Evolutionary conservation across 2,888 invertebrate species (phyloP).

Genomic region (Steromphala cineraria): DNA sequence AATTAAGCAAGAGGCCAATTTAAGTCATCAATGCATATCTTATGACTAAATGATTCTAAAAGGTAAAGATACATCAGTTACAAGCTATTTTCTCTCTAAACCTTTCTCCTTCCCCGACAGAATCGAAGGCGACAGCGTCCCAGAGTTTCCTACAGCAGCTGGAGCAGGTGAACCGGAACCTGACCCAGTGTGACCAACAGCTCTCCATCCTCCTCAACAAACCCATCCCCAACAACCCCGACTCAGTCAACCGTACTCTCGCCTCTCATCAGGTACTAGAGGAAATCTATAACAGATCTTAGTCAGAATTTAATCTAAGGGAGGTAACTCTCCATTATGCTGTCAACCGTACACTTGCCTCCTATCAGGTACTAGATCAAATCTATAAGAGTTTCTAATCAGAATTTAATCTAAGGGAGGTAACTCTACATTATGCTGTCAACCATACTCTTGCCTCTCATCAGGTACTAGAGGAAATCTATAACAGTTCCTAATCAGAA

Average conservation of each 20-base stretch:
- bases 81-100: no score
- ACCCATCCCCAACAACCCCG: constrained; percentile 84
- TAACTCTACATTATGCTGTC: not conserved
- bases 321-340: no score
- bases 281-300: no score
- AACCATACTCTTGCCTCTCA: not conserved
- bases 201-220: constrained; percentile 80
- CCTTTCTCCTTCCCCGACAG: not conserved
- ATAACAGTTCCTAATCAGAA: no score
- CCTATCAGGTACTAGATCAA: not conserved
- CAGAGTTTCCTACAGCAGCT: constrained; percentile 82
- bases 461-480: not conserved
- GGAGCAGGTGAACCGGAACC: constrained; percentile 80
- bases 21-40: no score
- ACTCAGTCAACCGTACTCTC: not conserved
- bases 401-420: no score
- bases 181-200: constrained; percentile 85
- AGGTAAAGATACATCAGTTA: no score
- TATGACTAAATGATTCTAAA: no score
- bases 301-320: no score
- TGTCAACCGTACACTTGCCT: not conserved
- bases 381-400: no score
- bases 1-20: no score
- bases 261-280: not conserved
- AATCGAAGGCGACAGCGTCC: constrained; percentile 55